A percentile compares a stretch with the other conserved stretches of the same genome.
phyloP scores from a whole-genome alignment of 1,140 invertebrate species.

The Protaetia brevitarsis region DNA sequence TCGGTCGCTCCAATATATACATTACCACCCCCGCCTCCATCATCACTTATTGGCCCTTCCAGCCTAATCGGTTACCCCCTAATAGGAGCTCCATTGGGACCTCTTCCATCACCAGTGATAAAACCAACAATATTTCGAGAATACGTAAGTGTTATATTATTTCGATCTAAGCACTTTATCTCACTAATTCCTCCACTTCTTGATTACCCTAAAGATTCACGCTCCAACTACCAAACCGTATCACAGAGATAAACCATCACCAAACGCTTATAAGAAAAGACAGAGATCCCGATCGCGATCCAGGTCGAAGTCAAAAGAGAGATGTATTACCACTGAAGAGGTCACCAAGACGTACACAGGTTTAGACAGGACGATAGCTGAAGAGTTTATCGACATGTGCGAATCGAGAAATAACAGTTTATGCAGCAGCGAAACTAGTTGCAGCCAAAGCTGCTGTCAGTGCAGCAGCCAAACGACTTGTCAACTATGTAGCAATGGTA shows the following conservation, averaged over 20 bases:
- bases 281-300: conserved; percentile 30
- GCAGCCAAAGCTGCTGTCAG: conserved; percentile 32
- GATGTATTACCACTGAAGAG: conserved; percentile 50
- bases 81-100: conserved; percentile 44
- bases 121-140: conserved; percentile 10
- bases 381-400: conserved; percentile 62
- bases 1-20: background rate
- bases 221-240: conserved; percentile 5
- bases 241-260: background rate
- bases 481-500: background rate
- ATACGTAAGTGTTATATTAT: background rate
- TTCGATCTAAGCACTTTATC: no score
- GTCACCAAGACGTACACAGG: conserved; percentile 62
- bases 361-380: conserved; percentile 60
- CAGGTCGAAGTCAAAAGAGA: conserved; percentile 36
- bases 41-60: conserved; percentile 1
- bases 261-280: background rate
- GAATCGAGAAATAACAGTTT: conserved; percentile 53
- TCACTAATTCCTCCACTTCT: background rate
- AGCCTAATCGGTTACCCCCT: conserved; percentile 37
- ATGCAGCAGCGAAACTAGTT: conserved; percentile 38
- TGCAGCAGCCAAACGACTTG: conserved; percentile 27
- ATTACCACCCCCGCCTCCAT: background rate
- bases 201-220: conserved; percentile 2
- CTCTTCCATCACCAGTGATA: conserved; percentile 44